Evolutionary conservation across 1,140 invertebrate species (phyloP).

Genomic region (Oppia nitens): DNA sequence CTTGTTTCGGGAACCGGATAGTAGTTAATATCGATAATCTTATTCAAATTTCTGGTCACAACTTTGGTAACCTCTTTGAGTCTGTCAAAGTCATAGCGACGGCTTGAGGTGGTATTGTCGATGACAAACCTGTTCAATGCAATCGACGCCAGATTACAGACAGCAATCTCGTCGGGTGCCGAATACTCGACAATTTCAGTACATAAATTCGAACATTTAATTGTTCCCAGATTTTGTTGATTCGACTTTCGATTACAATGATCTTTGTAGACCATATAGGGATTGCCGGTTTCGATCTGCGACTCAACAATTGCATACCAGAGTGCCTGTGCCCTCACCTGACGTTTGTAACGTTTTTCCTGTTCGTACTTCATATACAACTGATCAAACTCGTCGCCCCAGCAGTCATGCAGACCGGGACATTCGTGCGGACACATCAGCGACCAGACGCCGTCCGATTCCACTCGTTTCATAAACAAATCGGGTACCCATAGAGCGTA

Average conservation of each 20-base stretch:
- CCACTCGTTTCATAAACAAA: conserved; percentile 92
- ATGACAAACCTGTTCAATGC: conserved; percentile 90
- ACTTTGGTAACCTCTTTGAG: conserved; percentile 74
- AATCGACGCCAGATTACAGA: conserved; percentile 95
- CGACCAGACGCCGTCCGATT: conserved; percentile 70
- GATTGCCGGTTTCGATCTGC: conserved; percentile 98
- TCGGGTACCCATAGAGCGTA: conserved; percentile 97
- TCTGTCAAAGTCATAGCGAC: conserved; percentile 83
- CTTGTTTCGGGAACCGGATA: conserved; percentile 76
- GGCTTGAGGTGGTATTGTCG: conserved; percentile 37
- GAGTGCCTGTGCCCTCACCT: conserved; percentile 65
- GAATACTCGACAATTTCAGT: conserved; percentile 95
- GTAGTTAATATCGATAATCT: conserved; percentile 91
- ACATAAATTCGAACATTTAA: conserved; percentile 94
- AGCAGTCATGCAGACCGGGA: conserved; percentile 72
- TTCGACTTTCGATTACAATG: conserved; percentile 93
- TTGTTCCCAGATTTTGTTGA: conserved; percentile 94
- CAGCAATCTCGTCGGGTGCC: conserved; percentile 48
- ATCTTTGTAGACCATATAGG: conserved; percentile 97
- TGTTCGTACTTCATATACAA: conserved; percentile 79
- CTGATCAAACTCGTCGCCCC: conserved; percentile 84
- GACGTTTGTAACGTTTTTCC: conserved; percentile 52
- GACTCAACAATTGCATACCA: conserved; percentile 89
- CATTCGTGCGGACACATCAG: conserved; percentile 94
- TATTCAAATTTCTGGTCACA: conserved; percentile 82